Evolutionary conservation across 2,113 vertebrate species (phyloP).

Genomic region (Pseudorasbora parva): DNA sequence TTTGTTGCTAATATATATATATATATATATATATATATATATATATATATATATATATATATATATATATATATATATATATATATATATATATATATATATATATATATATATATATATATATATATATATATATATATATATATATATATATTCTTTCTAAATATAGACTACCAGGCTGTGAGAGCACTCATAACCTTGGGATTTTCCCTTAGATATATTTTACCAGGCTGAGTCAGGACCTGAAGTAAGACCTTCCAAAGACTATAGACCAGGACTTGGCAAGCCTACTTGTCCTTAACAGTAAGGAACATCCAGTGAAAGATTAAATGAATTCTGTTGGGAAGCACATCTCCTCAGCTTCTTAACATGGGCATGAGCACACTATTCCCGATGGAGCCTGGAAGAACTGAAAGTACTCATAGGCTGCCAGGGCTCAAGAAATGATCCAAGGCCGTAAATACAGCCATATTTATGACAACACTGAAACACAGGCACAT

Average conservation of each 20-base stretch:
- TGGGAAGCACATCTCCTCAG: slow-evolving; percentile 24
- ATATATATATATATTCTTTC: too few relatives aligned
- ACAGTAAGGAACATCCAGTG: slow-evolving; percentile 45
- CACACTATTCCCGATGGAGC: slow-evolving; percentile 55
- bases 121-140: too few relatives aligned
- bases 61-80: too few relatives aligned
- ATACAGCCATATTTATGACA: slow-evolving; percentile 45
- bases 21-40: too few relatives aligned
- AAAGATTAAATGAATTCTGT: slow-evolving; percentile 42
- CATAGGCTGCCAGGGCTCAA: slow-evolving; percentile 47
- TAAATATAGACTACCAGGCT: too few relatives aligned
- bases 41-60: too few relatives aligned
- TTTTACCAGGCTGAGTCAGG: slow-evolving; percentile 28
- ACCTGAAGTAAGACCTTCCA: slow-evolving; percentile 24
- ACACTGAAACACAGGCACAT: slow-evolving; percentile 6
- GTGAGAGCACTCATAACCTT: too few relatives aligned
- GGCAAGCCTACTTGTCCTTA: slow-evolving; percentile 38
- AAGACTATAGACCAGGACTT: background rate
- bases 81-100: too few relatives aligned
- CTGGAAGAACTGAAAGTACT: slow-evolving; percentile 53
- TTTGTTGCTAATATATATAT: too few relatives aligned
- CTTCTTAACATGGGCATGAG: slow-evolving; percentile 56
- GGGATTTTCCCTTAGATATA: too few relatives aligned
- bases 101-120: too few relatives aligned
- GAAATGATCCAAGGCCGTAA: slow-evolving; percentile 45